These are phyloP conservation scores for Cyclina sinensis DNA, from an alignment of 1,140 invertebrate genomes.

Conservation along the genomic window DNA sequence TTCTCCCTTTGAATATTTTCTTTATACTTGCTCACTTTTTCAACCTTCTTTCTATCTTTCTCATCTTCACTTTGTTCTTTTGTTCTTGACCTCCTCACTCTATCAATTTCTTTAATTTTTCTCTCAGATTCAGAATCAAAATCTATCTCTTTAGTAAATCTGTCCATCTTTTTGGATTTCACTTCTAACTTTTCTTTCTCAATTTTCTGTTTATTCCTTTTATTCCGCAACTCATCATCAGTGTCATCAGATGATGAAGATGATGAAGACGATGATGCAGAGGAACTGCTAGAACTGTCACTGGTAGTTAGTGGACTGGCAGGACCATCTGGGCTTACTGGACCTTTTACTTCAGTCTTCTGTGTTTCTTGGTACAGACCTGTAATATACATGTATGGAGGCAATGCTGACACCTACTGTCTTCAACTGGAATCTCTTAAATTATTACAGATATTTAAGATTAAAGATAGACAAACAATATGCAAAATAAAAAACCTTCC, in stretches of 20 bases:
- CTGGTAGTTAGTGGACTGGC: conserved; percentile 1
- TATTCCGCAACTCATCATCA: conserved; percentile 31
- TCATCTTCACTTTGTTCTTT: conserved; percentile 1
- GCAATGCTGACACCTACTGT: no score
- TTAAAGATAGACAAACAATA: no score
- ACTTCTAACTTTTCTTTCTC: neutral
- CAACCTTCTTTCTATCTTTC: neutral
- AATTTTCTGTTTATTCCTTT: neutral
- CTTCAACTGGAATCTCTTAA: no score
- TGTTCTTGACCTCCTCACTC: conserved; percentile 4
- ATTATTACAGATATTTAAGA: no score
- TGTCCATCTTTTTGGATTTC: neutral
- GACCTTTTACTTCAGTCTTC: neutral
- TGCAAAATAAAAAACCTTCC: no score
- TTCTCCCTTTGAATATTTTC: neutral
- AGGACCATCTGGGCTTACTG: conserved; percentile 30
- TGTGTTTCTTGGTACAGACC: neutral
- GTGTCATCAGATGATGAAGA: conserved; percentile 40
- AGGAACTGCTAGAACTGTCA: conserved; percentile 29
- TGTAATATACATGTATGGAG: no score
- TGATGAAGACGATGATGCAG: conserved; percentile 54
- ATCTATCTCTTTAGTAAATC: neutral
- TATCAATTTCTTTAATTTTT: conserved; percentile 1
- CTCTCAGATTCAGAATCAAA: conserved; percentile 10
- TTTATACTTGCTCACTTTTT: neutral